Evolutionary conservation across 2,888 invertebrate genomes (phyloP).

Genomic region (Pterostichus niger): DNA sequence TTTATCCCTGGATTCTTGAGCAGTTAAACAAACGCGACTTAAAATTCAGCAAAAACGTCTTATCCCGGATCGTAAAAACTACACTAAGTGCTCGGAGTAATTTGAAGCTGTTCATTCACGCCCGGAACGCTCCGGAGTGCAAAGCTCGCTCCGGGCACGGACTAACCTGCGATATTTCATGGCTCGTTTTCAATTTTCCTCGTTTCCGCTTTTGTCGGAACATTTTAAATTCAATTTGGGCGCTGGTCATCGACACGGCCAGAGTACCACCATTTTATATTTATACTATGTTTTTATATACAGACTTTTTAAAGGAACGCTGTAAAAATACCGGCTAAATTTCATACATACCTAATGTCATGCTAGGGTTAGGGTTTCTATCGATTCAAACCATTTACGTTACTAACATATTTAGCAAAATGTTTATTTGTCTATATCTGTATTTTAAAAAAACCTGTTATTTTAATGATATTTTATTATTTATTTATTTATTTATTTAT

Average conservation of each 20-base stretch:
- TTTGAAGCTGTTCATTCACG: neutral
- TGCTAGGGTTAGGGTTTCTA: too few species aligned
- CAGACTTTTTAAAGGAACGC: too few species aligned
- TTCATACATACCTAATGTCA: too few species aligned
- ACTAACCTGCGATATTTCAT: conserved; percentile 1
- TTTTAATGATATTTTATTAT: too few species aligned
- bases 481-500: too few species aligned
- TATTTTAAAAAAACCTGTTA: too few species aligned
- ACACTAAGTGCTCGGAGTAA: conserved; percentile 27
- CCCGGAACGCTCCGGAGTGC: neutral
- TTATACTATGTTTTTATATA: too few species aligned
- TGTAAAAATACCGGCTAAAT: too few species aligned
- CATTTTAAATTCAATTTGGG: conserved; percentile 1
- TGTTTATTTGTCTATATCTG: too few species aligned
- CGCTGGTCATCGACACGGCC: neutral
- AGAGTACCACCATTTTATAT: too few species aligned
- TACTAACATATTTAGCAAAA: too few species aligned
- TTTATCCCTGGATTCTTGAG: neutral
- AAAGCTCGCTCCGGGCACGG: neutral
- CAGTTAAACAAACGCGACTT: conserved; percentile 18
- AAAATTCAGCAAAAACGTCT: conserved; percentile 16
- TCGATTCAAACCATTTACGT: too few species aligned
- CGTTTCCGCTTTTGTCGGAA: neutral
- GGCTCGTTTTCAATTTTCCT: conserved; percentile 28
- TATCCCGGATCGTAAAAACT: conserved; percentile 12